These are phyloP conservation scores for Agapostemon virescens DNA, from an alignment of 2,888 invertebrate genomes.

Conservation along the genomic window DNA sequence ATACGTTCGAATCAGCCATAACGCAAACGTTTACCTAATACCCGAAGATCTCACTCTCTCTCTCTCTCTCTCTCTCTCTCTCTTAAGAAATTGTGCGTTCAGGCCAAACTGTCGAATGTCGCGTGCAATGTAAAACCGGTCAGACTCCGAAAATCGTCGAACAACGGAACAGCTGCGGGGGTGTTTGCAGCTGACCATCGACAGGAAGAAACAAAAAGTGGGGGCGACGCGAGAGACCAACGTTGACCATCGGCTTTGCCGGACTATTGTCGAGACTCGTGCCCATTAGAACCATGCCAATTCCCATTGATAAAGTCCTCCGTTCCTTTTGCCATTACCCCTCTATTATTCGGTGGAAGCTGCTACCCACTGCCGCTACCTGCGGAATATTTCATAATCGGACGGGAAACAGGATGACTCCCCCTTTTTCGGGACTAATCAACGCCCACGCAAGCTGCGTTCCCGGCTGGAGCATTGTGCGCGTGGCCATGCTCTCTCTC, in stretches of 20 bases:
- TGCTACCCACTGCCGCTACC: constrained; percentile 26
- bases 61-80: too few relatives aligned
- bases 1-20: neutral
- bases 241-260: constrained; percentile 62
- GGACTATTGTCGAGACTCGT: constrained; percentile 64
- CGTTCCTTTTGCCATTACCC: constrained; percentile 70
- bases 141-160: constrained; percentile 26
- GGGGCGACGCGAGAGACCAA: constrained; percentile 36
- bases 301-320: constrained; percentile 75
- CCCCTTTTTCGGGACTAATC: constrained; percentile 48
- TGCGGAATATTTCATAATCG: constrained; percentile 64
- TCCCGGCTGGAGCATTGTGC: constrained; percentile 41
- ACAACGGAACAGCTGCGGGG: constrained; percentile 63
- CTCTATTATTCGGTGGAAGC: constrained; percentile 62
- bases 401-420: constrained; percentile 52
- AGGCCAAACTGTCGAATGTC: constrained; percentile 7
- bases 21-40: neutral
- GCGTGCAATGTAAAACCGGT: constrained; percentile 11
- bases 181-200: constrained; percentile 67
- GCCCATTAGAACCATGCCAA: constrained; percentile 74
- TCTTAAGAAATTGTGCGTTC: neutral
- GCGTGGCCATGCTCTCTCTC: constrained; percentile 1
- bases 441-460: constrained; percentile 58
- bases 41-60: too few relatives aligned
- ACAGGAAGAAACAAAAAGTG: constrained; percentile 46